Evolutionary conservation across 2,888 invertebrate species (phyloP).

Genomic region (Mythimna ferrago): DNA sequence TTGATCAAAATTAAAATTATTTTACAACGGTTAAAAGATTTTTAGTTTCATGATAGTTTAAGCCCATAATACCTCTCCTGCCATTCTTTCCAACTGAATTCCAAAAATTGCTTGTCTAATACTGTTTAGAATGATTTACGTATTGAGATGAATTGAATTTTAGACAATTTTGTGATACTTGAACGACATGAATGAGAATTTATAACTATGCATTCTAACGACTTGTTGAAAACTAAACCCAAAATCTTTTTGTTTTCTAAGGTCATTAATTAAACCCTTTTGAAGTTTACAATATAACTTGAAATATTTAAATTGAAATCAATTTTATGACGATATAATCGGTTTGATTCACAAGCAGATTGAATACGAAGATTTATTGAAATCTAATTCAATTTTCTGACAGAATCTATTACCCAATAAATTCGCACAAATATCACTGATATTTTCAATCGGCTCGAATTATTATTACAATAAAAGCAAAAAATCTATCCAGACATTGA

Average conservation of each 20-base stretch:
- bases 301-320: background rate
- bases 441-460: background rate
- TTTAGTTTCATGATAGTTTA: no score
- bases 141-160: background rate
- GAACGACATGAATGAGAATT: background rate
- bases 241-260: background rate
- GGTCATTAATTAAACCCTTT: background rate
- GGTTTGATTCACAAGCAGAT: background rate
- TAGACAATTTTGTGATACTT: background rate
- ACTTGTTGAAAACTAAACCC: background rate
- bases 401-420: background rate
- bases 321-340: background rate
- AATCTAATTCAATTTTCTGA: background rate
- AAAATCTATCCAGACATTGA: constrained; percentile 22
- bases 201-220: background rate
- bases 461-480: background rate
- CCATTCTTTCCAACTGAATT: background rate
- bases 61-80: no score
- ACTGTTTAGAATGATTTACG: background rate
- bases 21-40: no score
- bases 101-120: background rate
- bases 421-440: background rate
- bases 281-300: no score
- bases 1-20: no score
- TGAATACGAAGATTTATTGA: background rate